Evolutionary conservation across 2,113 vertebrate genomes (phyloP), one percentile per base, ranked within the genome.

Genomic region (Vanacampus margaritifer): DNA sequence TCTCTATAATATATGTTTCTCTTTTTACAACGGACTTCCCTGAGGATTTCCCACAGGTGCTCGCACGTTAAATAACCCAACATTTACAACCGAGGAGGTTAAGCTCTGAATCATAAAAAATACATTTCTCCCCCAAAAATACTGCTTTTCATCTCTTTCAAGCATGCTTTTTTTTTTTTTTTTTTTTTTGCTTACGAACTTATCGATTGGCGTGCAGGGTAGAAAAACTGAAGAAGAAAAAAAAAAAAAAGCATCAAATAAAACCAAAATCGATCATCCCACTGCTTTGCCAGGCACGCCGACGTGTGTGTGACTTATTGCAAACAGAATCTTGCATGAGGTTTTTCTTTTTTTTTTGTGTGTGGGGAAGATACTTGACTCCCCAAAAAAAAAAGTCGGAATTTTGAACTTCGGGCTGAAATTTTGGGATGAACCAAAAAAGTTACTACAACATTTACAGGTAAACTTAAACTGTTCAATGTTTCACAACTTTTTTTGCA

Each of bases 51-150:
- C 78, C 85, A 91, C 93, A 93, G 92, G 92, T 26, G 54, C 87
- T 94, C 92, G 94, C 94, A 94, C 92, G 94, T 98, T 95, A 94
- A 95, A 94, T 94, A 95, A 91, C 90, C 93, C 93, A 94, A 95
- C 94, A 98, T 98, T 95, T 96, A 98, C 95, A 97, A 92, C 92
- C 94, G 95, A 95, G 86, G 92, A 94, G 93, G 90, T 98, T 98
- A 97, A 62, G 93, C 91, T 88, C 94, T 97, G 54, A 98, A 96
- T 96, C 97, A 96, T 96, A 98, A 98, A 91, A 99, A 98, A 98
- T 98, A 97, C 91, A 95, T 95, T 94, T 96, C 89, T 95, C 54
- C 54, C 37, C 94, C 91, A 96, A 97, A 93, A 93, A 97, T 97
- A 98, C 93, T 93, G 92, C 93, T 95, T 93, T 93, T 87, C 26